Evolutionary conservation across 2,797 vertebrate species (phyloP).

Genomic region (Rhynchonycteris naso): DNA sequence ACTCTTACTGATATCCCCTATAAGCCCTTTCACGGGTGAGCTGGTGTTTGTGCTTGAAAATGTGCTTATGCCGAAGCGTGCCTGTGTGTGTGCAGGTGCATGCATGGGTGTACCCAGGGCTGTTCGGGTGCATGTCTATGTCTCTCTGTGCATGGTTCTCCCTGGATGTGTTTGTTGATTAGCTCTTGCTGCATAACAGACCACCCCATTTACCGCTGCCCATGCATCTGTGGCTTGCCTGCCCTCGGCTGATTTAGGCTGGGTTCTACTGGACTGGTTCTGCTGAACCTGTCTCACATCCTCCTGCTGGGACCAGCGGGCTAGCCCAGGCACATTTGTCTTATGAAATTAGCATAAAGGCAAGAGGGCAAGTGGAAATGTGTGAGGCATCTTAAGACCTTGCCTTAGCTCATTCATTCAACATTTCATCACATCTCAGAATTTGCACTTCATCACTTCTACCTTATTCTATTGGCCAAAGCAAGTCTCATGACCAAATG

Average conservation of each 20-base stretch:
- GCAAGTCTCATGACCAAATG: not conserved
- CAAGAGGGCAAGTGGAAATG: not conserved
- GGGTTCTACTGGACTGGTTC: not conserved
- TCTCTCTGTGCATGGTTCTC: not conserved
- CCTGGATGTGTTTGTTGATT: not conserved
- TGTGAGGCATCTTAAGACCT: not conserved
- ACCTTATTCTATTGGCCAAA: not conserved
- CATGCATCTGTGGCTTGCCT: not conserved
- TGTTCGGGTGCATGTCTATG: fast-evolving
- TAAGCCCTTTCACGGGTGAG: not conserved
- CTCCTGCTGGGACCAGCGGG: not conserved
- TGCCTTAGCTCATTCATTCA: not conserved
- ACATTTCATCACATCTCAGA: too few relatives aligned
- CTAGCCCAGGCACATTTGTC: not conserved
- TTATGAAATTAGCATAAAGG: not conserved
- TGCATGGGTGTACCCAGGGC: fast-evolving
- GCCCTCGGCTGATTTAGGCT: not conserved
- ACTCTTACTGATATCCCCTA: not conserved
- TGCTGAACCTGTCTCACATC: not conserved
- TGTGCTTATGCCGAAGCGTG: not conserved
- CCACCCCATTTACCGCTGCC: not conserved
- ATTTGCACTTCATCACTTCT: not conserved
- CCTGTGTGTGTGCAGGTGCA: fast-evolving
- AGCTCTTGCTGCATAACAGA: not conserved
- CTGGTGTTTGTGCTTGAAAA: not conserved